A percentile compares a stretch with the other conserved stretches of the same genome.
phyloP scores from a whole-genome alignment of 23 tunicate species.

The Oikopleura dioica region DNA sequence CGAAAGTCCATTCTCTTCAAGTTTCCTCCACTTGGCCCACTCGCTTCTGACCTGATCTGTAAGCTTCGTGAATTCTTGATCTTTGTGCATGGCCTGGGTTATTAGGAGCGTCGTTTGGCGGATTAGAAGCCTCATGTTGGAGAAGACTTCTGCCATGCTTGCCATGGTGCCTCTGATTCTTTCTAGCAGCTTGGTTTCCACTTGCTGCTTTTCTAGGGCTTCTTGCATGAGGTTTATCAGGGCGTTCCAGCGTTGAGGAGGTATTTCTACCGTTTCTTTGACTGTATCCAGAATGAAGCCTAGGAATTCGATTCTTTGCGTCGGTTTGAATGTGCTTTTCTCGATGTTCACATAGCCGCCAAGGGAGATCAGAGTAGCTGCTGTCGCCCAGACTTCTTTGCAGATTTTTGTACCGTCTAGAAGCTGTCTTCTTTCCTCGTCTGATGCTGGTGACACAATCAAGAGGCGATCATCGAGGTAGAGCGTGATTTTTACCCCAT shows the following conservation, averaged over 20 bases:
- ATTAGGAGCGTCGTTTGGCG: background rate
- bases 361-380: background rate
- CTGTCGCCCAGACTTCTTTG: background rate
- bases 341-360: background rate
- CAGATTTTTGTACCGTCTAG: background rate
- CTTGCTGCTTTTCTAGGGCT: background rate
- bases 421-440: background rate
- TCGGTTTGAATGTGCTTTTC: background rate
- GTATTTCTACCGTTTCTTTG: background rate
- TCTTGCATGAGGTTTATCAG: too few relatives aligned
- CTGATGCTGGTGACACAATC: background rate
- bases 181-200: background rate
- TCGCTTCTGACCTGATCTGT: too few relatives aligned
- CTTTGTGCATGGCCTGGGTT: too few relatives aligned
- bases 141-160: background rate
- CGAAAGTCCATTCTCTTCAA: too few relatives aligned
- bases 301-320: background rate
- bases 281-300: constrained; percentile 2
- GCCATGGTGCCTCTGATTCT: background rate
- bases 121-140: background rate
- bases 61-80: too few relatives aligned
- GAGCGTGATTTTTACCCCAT: background rate
- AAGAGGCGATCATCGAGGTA: background rate
- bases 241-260: background rate
- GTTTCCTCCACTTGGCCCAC: too few relatives aligned